Conservation (phyloP, 2,888 invertebrate species). For the Rugalucina vietnamica region DNA sequence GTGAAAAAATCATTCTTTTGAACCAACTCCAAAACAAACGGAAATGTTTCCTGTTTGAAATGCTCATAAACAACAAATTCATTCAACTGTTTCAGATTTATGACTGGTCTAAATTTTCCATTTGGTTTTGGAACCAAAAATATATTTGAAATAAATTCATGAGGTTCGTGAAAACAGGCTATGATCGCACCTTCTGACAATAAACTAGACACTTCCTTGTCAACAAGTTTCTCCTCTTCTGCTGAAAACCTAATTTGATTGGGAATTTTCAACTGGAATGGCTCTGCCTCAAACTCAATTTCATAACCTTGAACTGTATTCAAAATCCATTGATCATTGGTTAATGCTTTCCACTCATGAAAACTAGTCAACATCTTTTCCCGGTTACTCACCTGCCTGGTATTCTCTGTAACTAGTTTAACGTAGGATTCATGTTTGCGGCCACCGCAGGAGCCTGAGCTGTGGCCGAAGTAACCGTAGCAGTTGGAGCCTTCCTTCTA, state of each 20-base stretch:
- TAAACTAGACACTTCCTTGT: not conserved
- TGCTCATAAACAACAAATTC: conserved; percentile 31
- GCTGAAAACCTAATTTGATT: not conserved
- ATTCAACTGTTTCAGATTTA: conserved; percentile 10
- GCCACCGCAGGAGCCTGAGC: too few species aligned
- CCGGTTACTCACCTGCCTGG: too few species aligned
- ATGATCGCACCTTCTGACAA: not conserved
- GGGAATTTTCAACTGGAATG: not conserved
- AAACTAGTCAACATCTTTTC: too few species aligned
- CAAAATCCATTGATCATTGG: not conserved
- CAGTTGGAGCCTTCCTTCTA: too few species aligned
- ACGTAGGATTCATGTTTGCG: too few species aligned
- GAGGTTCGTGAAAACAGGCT: not conserved
- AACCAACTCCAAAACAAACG: conserved; percentile 37
- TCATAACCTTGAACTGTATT: not conserved
- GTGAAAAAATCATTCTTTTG: conserved; percentile 38
- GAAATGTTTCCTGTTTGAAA: conserved; percentile 34
- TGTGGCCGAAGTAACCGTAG: too few species aligned
- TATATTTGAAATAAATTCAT: not conserved
- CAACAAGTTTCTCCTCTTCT: not conserved
- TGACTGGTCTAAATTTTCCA: conserved; percentile 11
- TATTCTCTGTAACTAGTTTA: too few species aligned
- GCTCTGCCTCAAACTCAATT: not conserved
- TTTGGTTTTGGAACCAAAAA: conserved; percentile 9
- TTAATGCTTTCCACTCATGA: not conserved